Percentiles rank a stretch among this genome's conserved stretches.
Conservation (phyloP, 2,888 invertebrate genomes). For the Trissonchulus sp. region DNA sequence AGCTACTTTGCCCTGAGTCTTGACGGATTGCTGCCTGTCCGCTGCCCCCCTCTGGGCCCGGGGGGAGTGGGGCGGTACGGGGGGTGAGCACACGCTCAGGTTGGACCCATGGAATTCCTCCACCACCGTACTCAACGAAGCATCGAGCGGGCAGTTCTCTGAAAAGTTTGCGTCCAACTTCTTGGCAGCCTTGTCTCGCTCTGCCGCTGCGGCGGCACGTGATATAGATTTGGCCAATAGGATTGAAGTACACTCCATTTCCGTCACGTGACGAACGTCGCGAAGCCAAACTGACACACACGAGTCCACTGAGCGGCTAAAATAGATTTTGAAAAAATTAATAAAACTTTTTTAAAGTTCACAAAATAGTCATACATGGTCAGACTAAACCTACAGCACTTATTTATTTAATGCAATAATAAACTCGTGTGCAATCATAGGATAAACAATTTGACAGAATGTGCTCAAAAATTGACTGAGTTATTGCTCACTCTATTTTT, state of each 20-base stretch:
- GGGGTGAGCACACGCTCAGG: background rate
- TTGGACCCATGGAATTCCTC: background rate
- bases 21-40: background rate
- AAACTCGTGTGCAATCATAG: too few relatives aligned
- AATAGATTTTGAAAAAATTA: too few relatives aligned
- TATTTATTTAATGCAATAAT: too few relatives aligned
- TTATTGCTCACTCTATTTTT: too few relatives aligned
- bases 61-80: too few relatives aligned
- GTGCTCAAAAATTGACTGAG: too few relatives aligned
- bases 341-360: too few relatives aligned
- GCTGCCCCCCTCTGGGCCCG: too few relatives aligned
- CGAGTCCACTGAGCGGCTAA: background rate
- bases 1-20: background rate
- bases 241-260: conserved; percentile 22
- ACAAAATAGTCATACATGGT: too few relatives aligned
- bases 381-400: too few relatives aligned
- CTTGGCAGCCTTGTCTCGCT: background rate
- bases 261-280: conserved; percentile 11
- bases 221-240: conserved; percentile 18
- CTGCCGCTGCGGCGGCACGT: background rate
- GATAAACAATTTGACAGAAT: too few relatives aligned
- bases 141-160: background rate
- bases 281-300: conserved; percentile 8
- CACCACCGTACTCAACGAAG: background rate
- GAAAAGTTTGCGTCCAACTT: too few relatives aligned